Conservation (phyloP, 2,888 invertebrate species). For the Acholoe squamosa region DNA sequence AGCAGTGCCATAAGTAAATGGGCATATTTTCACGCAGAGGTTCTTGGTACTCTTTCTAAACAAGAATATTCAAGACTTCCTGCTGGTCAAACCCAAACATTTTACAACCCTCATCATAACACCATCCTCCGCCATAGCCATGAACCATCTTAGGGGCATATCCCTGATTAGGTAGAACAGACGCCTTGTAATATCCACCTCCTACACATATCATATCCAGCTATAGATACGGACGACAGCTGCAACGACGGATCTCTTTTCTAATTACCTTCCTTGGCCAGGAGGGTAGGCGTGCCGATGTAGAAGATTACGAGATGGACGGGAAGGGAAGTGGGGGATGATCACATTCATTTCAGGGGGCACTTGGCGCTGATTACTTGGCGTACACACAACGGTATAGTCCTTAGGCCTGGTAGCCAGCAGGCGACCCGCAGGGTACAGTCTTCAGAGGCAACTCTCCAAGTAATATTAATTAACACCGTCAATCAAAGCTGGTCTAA, state of each 20-base stretch:
- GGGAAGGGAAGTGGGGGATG: background rate
- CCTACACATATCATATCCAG: too few relatives aligned
- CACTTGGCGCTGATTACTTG: constrained; percentile 1
- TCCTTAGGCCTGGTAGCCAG: background rate
- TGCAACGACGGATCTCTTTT: background rate
- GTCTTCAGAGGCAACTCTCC: background rate
- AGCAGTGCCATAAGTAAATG: too few relatives aligned
- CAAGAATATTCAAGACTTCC: too few relatives aligned
- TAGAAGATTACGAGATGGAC: constrained; percentile 9
- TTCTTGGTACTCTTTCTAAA: too few relatives aligned
- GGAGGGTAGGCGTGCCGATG: background rate
- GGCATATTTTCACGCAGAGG: too few relatives aligned
- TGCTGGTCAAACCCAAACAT: too few relatives aligned
- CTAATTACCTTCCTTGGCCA: background rate
- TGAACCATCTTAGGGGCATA: too few relatives aligned
- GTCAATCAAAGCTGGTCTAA: constrained; percentile 28
- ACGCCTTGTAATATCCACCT: too few relatives aligned
- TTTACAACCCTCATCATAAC: too few relatives aligned
- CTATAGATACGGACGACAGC: background rate
- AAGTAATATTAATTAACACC: constrained; percentile 34
- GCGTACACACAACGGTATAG: background rate
- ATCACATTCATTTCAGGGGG: constrained; percentile 11
- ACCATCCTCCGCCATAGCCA: too few relatives aligned
- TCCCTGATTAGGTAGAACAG: too few relatives aligned
- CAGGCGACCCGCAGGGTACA: too few relatives aligned